phyloP scores from a whole-genome alignment of 2,888 invertebrate species.

The Hyles lineata region DNA sequence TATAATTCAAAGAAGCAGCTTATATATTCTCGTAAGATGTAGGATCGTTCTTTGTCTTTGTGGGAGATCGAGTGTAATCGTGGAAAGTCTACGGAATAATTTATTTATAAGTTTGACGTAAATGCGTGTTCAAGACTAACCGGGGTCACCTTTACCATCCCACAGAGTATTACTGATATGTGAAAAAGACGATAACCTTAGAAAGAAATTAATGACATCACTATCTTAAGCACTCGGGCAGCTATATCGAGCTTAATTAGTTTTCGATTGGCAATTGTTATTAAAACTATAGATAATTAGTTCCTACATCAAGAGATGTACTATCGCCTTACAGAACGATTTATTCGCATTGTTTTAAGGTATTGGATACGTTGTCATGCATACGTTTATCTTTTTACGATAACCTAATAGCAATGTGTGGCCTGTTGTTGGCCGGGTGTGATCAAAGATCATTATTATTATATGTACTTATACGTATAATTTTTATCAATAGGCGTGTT shows the following conservation, averaged over 20 bases:
- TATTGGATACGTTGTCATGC: slow-evolving; percentile 4
- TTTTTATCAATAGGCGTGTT: background rate
- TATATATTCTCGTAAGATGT: background rate
- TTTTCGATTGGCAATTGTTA: background rate
- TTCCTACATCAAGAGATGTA: background rate
- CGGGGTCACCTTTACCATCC: slow-evolving; percentile 2
- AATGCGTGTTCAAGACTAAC: background rate
- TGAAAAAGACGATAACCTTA: slow-evolving; percentile 8
- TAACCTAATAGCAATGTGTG: slow-evolving; percentile 5
- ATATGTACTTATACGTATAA: background rate
- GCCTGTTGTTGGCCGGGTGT: background rate
- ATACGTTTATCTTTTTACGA: background rate
- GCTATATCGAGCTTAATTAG: background rate
- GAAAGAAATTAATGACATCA: slow-evolving; percentile 3
- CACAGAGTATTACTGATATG: background rate
- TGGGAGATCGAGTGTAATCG: background rate
- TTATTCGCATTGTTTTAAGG: slow-evolving; percentile 2
- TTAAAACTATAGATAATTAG: background rate
- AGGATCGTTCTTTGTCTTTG: no score
- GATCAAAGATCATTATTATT: slow-evolving; percentile 23
- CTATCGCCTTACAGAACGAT: background rate
- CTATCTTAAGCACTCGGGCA: background rate
- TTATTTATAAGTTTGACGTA: slow-evolving; percentile 5
- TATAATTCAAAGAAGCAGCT: background rate
- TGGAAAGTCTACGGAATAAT: background rate